Evolutionary conservation across 2,113 vertebrate genomes (phyloP), one percentile per base, ranked within the genome.

Genomic region (Ictalurus furcatus): DNA sequence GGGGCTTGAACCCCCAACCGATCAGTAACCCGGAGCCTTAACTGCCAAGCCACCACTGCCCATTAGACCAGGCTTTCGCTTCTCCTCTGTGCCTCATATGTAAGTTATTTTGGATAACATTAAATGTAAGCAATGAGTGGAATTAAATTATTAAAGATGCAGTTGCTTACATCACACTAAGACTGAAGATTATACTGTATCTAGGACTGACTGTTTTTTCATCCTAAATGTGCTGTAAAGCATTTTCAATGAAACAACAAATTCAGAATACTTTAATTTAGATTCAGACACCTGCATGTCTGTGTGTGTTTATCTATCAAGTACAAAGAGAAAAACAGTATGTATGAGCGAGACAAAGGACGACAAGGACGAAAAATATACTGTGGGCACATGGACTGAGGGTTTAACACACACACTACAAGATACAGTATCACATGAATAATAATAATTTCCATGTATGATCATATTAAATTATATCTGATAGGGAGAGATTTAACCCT

Each of bases 401-500:
- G 40, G 28, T n/a, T 34, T 80, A 37, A 87, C 54, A 28, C 69
- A 59, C 30, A 87, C 28, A 23, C 16, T 21, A 23, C 19, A 34
- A 40, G 30, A 44, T 52, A 52, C 48, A 52, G 48, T 52, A 69
- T 80, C 56, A 63, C 5, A 65, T 61, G 52, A 67, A 81, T 86
- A 59, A 86, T 80, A 79, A 52, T 78, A 87, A 52, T 4, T 54
- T 87, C 25, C 44, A 56, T 56, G 44, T 56, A 88, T 69, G 14
- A 69, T 69, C 63, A 80, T 67, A 40, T 86, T 74, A 21, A 61
- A 63, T 21, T 21, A 54, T 69, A 71, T 61, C 52, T 34, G 12
- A 58, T 19, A 81, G 79, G 52, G 79, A 81, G 52, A 83, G 81
- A 83, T 83, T 83, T 61, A 23, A 52, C 79, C 17, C 79, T 14